Base-by-base conservation (phyloP, 2,113 vertebrate species). In the Rynchops niger region DNA sequence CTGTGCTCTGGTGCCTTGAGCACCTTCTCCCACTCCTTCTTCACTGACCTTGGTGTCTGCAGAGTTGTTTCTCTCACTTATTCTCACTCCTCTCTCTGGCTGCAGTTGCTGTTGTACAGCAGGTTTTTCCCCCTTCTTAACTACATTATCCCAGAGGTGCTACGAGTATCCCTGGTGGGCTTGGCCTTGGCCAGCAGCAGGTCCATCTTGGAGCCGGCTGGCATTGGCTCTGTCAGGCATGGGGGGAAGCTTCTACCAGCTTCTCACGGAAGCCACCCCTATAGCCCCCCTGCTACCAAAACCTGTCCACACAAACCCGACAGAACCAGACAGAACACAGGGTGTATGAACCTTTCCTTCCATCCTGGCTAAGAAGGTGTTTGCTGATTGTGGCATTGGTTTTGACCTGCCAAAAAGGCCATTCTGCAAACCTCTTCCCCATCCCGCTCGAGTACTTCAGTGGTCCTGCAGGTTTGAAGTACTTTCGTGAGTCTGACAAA, bases 171-270 rank as follows among this genome's bases (percentile, higher is more conserved):
- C 1, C 15, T 32, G n/a, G 38, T 32, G 15, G 30, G 9, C 36
- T 83, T 0, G 0, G 21, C 20, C 18, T 40, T 45, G 32, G 47
- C 11, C 30, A 36, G 27, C 2, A 3, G 45, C 0, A 9, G 4
- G 17, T 61, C 58, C 2, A 0, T 45, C 32, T 36, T 67, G 42
- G 18, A 52, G 52, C 19, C 1, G 0, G 6, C 13, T 63, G 30
- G 27, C 11, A 3, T 32, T 58, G 38, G 23, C 16, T 80, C 20
- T 36, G 3, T n/a, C 0, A 2, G 45, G 23, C 6, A 20, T 3
- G 3, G 18, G 19, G 9, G 40, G 40, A 49, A 30, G 30, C 52
- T 58, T 50, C 36, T 19, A 9, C 14, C 27, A 22, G 5, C 21
- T 55, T 8, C 26, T 45, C 34, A 36, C 12, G 45, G 40, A 45